These are phyloP conservation scores for Drosophila triauraria DNA, from an alignment of 1,140 invertebrate species.

Conservation along the genomic window DNA sequence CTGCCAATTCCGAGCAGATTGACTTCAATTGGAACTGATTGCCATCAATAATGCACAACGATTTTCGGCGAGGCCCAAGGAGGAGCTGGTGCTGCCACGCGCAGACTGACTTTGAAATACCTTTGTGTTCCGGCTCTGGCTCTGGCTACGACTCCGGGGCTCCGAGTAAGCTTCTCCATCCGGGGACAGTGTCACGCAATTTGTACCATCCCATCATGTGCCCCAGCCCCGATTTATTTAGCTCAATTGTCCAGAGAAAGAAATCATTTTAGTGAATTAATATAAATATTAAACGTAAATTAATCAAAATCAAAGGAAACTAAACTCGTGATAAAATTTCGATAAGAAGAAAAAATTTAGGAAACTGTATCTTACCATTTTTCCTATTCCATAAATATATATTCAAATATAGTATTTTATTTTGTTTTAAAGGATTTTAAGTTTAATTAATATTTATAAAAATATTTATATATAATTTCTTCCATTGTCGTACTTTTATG, in stretches of 20 bases:
- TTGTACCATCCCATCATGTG: slow-evolving; percentile 55
- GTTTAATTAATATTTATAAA: too few species aligned
- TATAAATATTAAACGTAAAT: too few species aligned
- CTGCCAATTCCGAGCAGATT: slow-evolving; percentile 62
- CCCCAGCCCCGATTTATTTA: background rate
- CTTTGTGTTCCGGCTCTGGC: slow-evolving; percentile 27
- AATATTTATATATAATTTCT: too few species aligned
- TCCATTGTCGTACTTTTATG: too few species aligned
- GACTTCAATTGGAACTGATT: slow-evolving; percentile 72
- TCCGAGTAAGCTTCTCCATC: background rate
- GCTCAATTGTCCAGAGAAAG: slow-evolving; percentile 4
- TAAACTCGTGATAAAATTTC: too few species aligned
- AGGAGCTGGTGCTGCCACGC: slow-evolving; percentile 17
- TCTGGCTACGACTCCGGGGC: background rate
- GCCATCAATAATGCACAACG: slow-evolving; percentile 48
- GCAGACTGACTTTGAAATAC: slow-evolving; percentile 56
- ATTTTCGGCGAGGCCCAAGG: slow-evolving; percentile 10
- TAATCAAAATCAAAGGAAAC: too few species aligned
- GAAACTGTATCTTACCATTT: too few species aligned
- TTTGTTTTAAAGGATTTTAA: background rate
- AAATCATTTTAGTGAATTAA: background rate
- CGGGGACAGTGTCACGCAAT: slow-evolving; percentile 56
- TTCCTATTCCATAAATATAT: background rate
- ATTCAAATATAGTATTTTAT: too few species aligned
- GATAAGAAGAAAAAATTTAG: too few species aligned